phyloP scores from a whole-genome alignment of 2,888 invertebrate species.

The Cremastinae sp. region DNA sequence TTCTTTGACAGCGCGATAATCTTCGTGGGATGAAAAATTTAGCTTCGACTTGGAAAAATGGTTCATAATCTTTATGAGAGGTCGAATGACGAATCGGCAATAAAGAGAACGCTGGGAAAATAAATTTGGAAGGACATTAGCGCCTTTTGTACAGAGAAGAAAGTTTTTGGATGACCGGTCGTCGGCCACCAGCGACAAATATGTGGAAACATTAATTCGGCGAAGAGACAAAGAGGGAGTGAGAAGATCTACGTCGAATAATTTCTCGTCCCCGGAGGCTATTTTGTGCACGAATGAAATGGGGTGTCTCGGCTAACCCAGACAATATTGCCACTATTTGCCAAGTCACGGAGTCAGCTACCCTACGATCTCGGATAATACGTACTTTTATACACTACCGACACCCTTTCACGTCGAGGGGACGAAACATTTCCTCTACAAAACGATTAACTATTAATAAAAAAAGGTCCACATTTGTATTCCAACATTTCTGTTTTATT shows the following conservation, averaged over 20 bases:
- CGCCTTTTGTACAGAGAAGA: constrained; percentile 20
- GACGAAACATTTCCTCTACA: no score
- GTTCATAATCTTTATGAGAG: no score
- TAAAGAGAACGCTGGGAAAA: no score
- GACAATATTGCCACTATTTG: constrained; percentile 75
- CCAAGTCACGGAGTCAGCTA: constrained; percentile 70
- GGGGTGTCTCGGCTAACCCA: constrained; percentile 72
- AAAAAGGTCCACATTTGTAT: no score
- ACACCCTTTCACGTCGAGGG: background rate
- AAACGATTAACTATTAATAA: no score
- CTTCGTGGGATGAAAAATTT: constrained; percentile 56
- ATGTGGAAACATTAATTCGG: constrained; percentile 63
- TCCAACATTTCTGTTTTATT: no score
- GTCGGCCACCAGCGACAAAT: constrained; percentile 58
- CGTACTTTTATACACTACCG: constrained; percentile 13
- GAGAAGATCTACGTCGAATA: constrained; percentile 39
- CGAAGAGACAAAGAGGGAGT: constrained; percentile 56
- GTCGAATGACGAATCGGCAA: no score
- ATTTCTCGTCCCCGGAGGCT: constrained; percentile 8
- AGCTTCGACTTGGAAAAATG: no score
- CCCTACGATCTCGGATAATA: constrained; percentile 47
- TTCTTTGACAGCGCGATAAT: constrained; percentile 28
- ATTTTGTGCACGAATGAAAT: constrained; percentile 58
- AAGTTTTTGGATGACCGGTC: constrained; percentile 39
- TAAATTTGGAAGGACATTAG: constrained; percentile 20